These are phyloP conservation scores for Stictonetta naevosa DNA, from an alignment of 2,113 vertebrate species.

Conservation along the genomic window DNA sequence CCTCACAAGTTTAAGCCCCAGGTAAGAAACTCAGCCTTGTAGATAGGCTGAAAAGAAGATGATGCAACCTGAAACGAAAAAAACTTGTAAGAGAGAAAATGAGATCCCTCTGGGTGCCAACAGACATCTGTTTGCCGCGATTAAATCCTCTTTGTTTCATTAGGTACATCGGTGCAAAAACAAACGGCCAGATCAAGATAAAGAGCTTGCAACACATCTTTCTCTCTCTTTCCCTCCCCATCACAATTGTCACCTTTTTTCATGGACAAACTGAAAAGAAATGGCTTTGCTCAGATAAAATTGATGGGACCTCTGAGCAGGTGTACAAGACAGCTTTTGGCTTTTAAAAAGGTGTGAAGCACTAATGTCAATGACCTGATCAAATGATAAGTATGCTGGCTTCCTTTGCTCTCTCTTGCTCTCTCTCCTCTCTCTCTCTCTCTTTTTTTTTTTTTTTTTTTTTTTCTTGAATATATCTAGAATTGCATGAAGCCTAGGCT, in stretches of 20 bases:
- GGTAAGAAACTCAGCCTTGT: conserved; percentile 81
- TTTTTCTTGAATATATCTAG: conserved; percentile 55
- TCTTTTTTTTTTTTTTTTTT: conserved; percentile 43
- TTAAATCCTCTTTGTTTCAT: conserved; percentile 86
- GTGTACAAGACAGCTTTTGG: conserved; percentile 76
- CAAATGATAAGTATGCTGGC: conserved; percentile 73
- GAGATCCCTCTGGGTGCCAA: conserved; percentile 79
- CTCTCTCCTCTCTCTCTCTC: conserved; percentile 5
- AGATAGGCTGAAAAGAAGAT: conserved; percentile 71
- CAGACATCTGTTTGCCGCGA: conserved; percentile 79
- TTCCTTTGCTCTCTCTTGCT: conserved; percentile 75
- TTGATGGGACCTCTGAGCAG: conserved; percentile 77
- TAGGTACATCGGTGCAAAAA: conserved; percentile 79
- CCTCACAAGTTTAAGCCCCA: conserved; percentile 81
- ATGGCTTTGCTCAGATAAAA: conserved; percentile 70
- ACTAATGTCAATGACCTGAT: conserved; percentile 80
- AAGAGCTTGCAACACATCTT: conserved; percentile 71
- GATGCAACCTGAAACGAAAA: conserved; percentile 78
- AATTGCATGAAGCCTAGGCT: conserved; percentile 25
- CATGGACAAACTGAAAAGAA: conserved; percentile 72
- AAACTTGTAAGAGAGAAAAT: conserved; percentile 76
- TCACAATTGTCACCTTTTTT: conserved; percentile 71
- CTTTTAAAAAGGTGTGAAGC: conserved; percentile 72
- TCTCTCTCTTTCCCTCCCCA: conserved; percentile 53
- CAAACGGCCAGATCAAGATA: conserved; percentile 82